Percentiles rank a stretch among this genome's conserved stretches.
Evolutionary conservation across 2,888 invertebrate species (phyloP).

Genomic region (Pristionchus fissidentatus): DNA sequence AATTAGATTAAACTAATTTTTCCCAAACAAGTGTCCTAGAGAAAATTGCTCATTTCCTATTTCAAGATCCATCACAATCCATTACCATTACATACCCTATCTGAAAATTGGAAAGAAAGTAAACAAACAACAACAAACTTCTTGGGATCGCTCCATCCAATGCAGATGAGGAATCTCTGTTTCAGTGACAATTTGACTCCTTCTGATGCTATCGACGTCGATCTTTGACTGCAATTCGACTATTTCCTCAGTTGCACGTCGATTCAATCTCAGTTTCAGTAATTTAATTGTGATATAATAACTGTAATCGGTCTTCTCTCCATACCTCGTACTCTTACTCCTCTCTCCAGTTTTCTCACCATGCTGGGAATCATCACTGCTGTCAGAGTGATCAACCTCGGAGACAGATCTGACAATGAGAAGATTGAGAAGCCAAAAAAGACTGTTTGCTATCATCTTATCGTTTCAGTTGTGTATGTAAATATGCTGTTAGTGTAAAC

Average conservation of each 20-base stretch:
- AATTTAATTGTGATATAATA: no score
- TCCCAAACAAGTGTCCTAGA: neutral
- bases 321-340: slow-evolving; percentile 35
- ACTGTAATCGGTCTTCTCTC: no score
- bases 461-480: neutral
- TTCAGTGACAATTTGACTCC: slow-evolving; percentile 60
- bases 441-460: neutral
- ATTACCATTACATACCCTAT: no score
- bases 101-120: no score
- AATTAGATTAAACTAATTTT: neutral
- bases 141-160: slow-evolving; percentile 67
- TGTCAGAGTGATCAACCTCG: slow-evolving; percentile 61
- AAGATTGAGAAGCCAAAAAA: no score
- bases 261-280: no score
- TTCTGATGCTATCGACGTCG: slow-evolving; percentile 12
- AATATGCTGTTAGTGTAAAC: neutral
- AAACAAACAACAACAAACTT: slow-evolving; percentile 52
- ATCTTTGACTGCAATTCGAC: no score
- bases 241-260: no score
- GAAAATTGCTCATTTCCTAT: neutral
- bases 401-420: slow-evolving; percentile 57
- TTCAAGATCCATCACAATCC: neutral
- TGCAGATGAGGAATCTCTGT: slow-evolving; percentile 69
- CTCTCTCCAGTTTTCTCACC: slow-evolving; percentile 1
- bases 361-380: slow-evolving; percentile 54